Base-by-base conservation (phyloP, 2,888 invertebrate genomes). In the Trissonchulus latispiculum region DNA sequence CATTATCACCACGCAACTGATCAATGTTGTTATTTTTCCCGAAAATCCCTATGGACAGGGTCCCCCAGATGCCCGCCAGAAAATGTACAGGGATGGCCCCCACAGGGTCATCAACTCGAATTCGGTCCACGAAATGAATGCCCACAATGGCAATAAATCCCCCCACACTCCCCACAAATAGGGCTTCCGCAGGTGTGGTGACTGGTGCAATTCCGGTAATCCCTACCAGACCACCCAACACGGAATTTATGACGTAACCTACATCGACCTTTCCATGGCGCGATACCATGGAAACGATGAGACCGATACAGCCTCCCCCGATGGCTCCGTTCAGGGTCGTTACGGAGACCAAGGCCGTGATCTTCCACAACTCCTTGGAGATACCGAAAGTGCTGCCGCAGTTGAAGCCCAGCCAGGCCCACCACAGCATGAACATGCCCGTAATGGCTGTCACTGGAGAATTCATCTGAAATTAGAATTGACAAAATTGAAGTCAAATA, bases 371-470 rank as follows among this genome's bases (percentile, higher is more conserved):
- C 1, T 90, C 88, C 0, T 91, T 92, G 76, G 90, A 89, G 8
- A 91, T 88, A 85, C 87, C 87, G 79, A 86, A 87, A 1, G 87
- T 87, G 76, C 86, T 86, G 23, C 95, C 95, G 71, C 94, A 93
- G 84, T 94, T 94, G 82, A 95, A n/a, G n/a, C n/a, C n/a, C n/a
- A n/a, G n/a, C n/a, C n/a, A n/a, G n/a, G n/a, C n/a, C n/a, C n/a
- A n/a, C 94, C 94, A 94, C 0, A 94, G 85, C 61, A 94, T 93
- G 81, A 94, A 94, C 18, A 93, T 88, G 0, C 93, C 94, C 89
- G 93, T 90, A 2, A 83, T 72, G 23, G 81, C 78, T 72, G 81
- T 83, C 32, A 81, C 81, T 8, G 82, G 82, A 71, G 80, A 80
- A n/a, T 78, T 79, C 78, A 83, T 80, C 66, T 64, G 28, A 59